phyloP scores from a whole-genome alignment of 2,113 vertebrate species.

The Litocranius walleri region DNA sequence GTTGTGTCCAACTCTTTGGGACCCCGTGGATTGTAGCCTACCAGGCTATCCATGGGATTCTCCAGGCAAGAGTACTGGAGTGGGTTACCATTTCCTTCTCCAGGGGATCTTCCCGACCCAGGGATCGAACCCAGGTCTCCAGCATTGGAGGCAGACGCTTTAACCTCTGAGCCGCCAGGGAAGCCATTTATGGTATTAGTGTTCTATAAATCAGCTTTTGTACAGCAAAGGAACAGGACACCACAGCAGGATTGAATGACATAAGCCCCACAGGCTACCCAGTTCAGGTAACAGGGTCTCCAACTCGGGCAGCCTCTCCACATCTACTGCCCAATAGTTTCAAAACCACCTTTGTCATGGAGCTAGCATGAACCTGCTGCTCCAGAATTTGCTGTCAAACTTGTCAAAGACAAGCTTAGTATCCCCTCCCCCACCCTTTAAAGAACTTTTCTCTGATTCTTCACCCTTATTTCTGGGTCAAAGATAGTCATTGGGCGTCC shows the following conservation, averaged over 20 bases:
- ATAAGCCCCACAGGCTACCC: neutral
- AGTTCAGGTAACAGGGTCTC: neutral
- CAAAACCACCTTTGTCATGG: neutral
- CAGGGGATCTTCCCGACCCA: too few species aligned
- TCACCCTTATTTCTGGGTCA: neutral
- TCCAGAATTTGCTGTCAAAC: neutral
- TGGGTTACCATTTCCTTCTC: too few species aligned
- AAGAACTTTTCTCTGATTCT: conserved; percentile 19
- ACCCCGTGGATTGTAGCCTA: too few species aligned
- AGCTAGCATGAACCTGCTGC: neutral
- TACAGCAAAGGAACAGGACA: neutral
- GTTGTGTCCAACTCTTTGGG: too few species aligned
- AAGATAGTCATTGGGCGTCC: neutral
- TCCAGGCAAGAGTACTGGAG: too few species aligned
- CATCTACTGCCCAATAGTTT: neutral
- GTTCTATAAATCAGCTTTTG: neutral
- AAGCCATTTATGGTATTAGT: neutral
- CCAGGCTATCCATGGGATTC: too few species aligned
- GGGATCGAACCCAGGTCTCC: too few species aligned
- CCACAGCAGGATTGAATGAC: neutral
- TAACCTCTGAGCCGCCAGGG: too few species aligned
- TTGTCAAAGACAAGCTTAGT: neutral
- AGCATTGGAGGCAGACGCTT: too few species aligned
- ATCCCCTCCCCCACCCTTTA: neutral
- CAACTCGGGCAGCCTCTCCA: neutral